Evolutionary conservation across 2,888 invertebrate species (phyloP).

Genomic region (Pollenia angustigena): DNA sequence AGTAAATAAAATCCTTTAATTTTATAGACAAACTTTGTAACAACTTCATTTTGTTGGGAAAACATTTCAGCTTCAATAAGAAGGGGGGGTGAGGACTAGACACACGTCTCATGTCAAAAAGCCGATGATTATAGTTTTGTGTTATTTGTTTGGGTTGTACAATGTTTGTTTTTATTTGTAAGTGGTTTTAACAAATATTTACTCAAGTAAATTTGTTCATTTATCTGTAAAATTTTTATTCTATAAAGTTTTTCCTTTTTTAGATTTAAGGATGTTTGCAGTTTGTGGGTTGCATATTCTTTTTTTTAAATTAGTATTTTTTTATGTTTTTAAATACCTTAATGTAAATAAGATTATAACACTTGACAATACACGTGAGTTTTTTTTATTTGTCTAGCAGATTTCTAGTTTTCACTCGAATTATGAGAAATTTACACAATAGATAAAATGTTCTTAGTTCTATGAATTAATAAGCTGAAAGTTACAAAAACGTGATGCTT

Average conservation of each 20-base stretch:
- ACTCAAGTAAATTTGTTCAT: constrained; percentile 37
- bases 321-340: not conserved
- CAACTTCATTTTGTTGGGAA: constrained; percentile 56
- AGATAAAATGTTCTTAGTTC: no score
- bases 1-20: constrained; percentile 50
- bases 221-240: constrained; percentile 31
- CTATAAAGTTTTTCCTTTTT: not conserved
- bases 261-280: constrained; percentile 16
- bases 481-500: constrained; percentile 10
- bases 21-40: constrained; percentile 53
- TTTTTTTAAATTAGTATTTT: constrained; percentile 8
- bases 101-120: constrained; percentile 66
- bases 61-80: not conserved
- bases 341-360: constrained; percentile 48
- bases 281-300: constrained; percentile 13
- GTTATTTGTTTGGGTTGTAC: not conserved
- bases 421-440: not conserved
- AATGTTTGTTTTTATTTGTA: constrained; percentile 13
- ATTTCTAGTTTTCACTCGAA: constrained; percentile 26
- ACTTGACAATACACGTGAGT: constrained; percentile 44
- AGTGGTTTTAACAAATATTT: constrained; percentile 37
- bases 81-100: not conserved
- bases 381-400: not conserved
- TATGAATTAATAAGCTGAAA: constrained; percentile 20
- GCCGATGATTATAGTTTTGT: constrained; percentile 64